Conservation (phyloP, 2,888 invertebrate genomes). For the Hololepta plana region DNA sequence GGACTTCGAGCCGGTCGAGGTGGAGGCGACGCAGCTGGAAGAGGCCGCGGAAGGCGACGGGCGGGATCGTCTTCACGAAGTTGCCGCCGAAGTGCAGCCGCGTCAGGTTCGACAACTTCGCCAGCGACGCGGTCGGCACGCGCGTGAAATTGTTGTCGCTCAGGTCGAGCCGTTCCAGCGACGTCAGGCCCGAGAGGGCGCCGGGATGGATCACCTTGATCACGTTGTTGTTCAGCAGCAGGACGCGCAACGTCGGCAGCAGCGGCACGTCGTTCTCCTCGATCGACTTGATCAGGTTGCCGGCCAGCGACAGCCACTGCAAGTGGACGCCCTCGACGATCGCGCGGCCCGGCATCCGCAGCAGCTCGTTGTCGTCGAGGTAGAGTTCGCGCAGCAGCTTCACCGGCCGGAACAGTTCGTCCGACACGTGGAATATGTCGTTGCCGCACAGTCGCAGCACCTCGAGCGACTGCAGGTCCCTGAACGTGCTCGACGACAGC, state of each 20-base stretch:
- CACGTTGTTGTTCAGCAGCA: constrained; percentile 60
- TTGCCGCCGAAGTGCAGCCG: constrained; percentile 64
- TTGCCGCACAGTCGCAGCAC: constrained; percentile 61
- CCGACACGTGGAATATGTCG: constrained; percentile 52
- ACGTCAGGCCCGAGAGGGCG: constrained; percentile 56
- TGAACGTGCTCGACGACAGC: constrained; percentile 58
- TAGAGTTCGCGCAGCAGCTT: constrained; percentile 55
- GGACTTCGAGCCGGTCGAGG: constrained; percentile 46
- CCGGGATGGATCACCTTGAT: constrained; percentile 51
- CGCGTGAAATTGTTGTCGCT: constrained; percentile 67
- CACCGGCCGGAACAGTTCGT: constrained; percentile 47
- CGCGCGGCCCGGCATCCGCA: constrained; percentile 56
- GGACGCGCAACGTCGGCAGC: constrained; percentile 47
- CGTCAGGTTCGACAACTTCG: constrained; percentile 58
- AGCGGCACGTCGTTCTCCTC: constrained; percentile 54
- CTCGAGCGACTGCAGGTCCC: constrained; percentile 54
- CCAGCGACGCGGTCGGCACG: constrained; percentile 57
- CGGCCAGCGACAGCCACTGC: constrained; percentile 55
- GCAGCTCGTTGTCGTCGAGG: constrained; percentile 59
- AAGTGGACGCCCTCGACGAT: constrained; percentile 46
- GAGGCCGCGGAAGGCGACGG: constrained; percentile 68
- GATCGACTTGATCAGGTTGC: constrained; percentile 60
- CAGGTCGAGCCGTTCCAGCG: constrained; percentile 54
- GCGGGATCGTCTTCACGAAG: constrained; percentile 50
- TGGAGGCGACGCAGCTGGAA: constrained; percentile 61